Conservation (phyloP, 2,113 vertebrate species). For the Sorex fumeus region DNA sequence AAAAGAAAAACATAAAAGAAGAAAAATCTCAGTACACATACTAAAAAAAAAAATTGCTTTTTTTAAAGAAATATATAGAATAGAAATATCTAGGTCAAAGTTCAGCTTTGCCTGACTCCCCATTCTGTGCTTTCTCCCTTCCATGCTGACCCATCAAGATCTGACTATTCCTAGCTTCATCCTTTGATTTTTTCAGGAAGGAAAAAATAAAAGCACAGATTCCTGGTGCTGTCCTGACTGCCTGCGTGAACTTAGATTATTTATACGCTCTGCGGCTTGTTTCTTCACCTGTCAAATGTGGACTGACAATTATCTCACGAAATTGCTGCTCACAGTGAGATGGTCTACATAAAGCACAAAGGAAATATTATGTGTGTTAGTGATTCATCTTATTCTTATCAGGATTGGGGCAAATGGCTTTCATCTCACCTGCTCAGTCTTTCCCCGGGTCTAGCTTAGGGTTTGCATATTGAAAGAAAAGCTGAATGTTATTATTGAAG, state of each 20-base stretch:
- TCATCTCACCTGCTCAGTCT: background rate
- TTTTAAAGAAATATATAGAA: no score
- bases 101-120: background rate
- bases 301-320: background rate
- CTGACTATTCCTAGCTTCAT: background rate
- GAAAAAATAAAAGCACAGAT: background rate
- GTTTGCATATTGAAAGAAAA: background rate
- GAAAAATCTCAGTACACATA: no score
- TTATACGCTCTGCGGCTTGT: background rate
- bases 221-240: background rate
- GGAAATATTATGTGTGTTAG: background rate
- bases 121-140: background rate
- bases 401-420: background rate
- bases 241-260: background rate
- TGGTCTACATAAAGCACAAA: background rate
- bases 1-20: no score
- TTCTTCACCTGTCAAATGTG: background rate
- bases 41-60: no score
- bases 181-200: background rate
- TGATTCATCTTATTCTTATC: background rate
- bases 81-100: background rate
- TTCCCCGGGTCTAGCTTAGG: background rate
- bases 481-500: background rate
- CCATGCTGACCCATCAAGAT: background rate
- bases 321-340: background rate